Evolutionary conservation across 1,140 invertebrate species (phyloP).

Genomic region (Colletes latitarsis): DNA sequence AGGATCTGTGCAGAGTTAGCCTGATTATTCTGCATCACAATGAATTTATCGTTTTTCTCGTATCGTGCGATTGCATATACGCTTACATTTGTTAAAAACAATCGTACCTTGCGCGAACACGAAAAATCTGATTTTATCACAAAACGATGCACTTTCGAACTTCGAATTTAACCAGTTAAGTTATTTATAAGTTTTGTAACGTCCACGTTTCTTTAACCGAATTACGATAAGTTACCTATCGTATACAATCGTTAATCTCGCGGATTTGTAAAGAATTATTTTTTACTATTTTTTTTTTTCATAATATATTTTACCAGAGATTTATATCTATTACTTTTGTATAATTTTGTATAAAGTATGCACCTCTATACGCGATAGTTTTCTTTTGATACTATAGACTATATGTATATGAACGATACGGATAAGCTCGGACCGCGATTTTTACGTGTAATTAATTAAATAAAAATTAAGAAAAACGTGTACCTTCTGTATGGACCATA

Average conservation of each 20-base stretch:
- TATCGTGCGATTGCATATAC: background rate
- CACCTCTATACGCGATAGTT: background rate
- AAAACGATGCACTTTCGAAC: background rate
- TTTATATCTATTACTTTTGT: background rate
- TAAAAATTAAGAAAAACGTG: background rate
- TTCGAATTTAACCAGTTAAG: background rate
- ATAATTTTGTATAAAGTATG: slow-evolving; percentile 28
- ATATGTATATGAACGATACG: background rate
- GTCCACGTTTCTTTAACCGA: background rate
- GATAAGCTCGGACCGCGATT: background rate
- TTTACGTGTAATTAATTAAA: background rate
- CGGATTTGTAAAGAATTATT: slow-evolving; percentile 18
- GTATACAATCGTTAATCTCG: background rate
- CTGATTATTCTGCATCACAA: too few species aligned
- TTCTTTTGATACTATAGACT: background rate
- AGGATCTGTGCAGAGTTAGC: too few species aligned
- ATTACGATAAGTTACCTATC: background rate
- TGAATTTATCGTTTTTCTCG: too few species aligned
- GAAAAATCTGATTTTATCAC: background rate
- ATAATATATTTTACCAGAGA: slow-evolving; percentile 4
- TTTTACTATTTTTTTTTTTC: slow-evolving; percentile 17
- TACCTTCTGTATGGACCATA: slow-evolving; percentile 13
- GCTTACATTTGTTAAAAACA: background rate
- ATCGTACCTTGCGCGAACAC: background rate
- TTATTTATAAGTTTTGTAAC: too few species aligned